phyloP scores from a whole-genome alignment of 1,140 invertebrate genomes.

The Cheumatopsyche charites region DNA sequence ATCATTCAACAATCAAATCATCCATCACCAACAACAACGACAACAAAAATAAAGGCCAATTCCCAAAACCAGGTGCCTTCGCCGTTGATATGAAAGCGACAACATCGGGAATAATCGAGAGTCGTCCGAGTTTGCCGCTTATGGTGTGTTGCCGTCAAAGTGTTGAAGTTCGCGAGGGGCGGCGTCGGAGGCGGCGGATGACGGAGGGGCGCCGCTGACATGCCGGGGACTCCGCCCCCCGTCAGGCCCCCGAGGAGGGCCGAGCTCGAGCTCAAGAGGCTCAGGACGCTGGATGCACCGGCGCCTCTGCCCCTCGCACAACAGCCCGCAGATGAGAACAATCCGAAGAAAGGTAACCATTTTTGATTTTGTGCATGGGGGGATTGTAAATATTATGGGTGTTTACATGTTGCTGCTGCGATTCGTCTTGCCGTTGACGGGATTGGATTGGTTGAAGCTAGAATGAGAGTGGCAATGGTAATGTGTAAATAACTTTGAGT shows the following conservation, averaged over 20 bases:
- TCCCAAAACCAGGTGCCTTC: background rate
- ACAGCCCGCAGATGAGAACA: background rate
- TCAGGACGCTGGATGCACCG: slow-evolving; percentile 44
- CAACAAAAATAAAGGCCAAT: too few relatives aligned
- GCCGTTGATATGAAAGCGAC: background rate
- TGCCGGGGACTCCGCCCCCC: slow-evolving; percentile 41
- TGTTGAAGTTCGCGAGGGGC: slow-evolving; percentile 13
- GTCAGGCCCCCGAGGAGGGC: slow-evolving; percentile 45
- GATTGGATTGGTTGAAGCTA: too few relatives aligned
- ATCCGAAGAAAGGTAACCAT: slow-evolving; percentile 36
- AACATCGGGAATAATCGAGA: too few relatives aligned
- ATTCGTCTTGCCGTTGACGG: too few relatives aligned
- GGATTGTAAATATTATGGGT: too few relatives aligned
- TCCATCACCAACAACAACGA: too few relatives aligned
- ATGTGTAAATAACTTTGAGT: too few relatives aligned
- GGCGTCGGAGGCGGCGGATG: background rate
- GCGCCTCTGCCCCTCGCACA: slow-evolving; percentile 43
- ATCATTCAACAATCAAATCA: too few relatives aligned
- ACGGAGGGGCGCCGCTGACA: slow-evolving; percentile 11
- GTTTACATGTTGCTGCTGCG: too few relatives aligned
- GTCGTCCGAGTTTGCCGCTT: too few relatives aligned
- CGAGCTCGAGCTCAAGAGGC: slow-evolving; percentile 44
- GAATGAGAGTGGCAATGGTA: too few relatives aligned
- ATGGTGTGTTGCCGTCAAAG: background rate
- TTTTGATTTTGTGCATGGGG: too few relatives aligned